Evolutionary conservation across 1,140 invertebrate species (phyloP), one percentile per base, ranked within the genome.

Genomic region (Cydia fagiglandana): DNA sequence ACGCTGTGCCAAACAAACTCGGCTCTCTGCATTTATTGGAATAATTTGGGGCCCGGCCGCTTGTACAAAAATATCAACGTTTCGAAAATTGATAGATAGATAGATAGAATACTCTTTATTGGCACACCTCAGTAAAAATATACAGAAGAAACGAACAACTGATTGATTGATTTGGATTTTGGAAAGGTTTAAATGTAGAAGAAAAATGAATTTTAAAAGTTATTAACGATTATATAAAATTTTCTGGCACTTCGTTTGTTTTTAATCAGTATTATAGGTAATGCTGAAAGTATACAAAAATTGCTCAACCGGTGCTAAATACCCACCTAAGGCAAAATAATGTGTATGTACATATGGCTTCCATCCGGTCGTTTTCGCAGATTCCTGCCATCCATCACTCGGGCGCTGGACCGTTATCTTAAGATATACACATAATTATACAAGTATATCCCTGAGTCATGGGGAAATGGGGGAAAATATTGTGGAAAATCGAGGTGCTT

Each of bases 361-460:
- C n/a, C 17, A 61, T 61, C 56, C 56, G 20, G 20, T 4, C 56
- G 20, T 12, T 61, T 61, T 24, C 50, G 15, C 15, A 53, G 50
- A 53, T 53, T 20, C 17, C 56, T n/a, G 53, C 56, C 17, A 61
- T 61, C 56, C 56, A 61, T 61, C 56, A 61, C 53, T 61, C 56
- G 56, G 6, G 2, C 56, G 20, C 56, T 61, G 56, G 20, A 61
- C 56, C 56, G 56, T 61, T 61, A 61, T 61, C 56, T 61, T 24
- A 61, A 61, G 20, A 61, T 61, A 61, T 61, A 61, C 56, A 61
- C 56, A 61, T 61, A 61, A 61, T 61, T 61, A 61, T 61, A 61
- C 53, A 56, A 56, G 53, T 47, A 47, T 56, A 56, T 56, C 53
- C 9, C 56, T n/a, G 56, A 61, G 7, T 61, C 56, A 61, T 12